phyloP scores from a whole-genome alignment of 2,113 vertebrate genomes.

The Chaetops frenatus region DNA sequence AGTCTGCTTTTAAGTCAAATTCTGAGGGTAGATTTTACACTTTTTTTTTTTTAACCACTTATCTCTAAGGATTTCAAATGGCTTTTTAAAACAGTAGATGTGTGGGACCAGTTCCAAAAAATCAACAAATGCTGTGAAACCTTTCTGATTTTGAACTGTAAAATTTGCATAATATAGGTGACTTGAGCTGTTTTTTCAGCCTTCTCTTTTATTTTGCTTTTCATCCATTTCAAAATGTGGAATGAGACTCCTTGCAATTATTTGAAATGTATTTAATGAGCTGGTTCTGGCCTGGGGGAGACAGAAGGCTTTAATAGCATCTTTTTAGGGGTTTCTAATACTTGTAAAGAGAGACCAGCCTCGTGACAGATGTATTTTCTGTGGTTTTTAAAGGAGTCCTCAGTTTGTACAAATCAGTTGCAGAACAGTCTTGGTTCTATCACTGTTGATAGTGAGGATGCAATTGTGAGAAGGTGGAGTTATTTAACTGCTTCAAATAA shows the following conservation, averaged over 20 bases:
- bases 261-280: background rate
- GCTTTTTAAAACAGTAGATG: background rate
- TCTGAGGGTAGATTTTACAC: background rate
- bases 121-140: background rate
- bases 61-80: background rate
- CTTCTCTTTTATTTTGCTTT: background rate
- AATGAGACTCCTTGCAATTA: background rate
- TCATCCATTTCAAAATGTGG: background rate
- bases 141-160: background rate
- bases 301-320: background rate
- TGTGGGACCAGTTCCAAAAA: background rate
- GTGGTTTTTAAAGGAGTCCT: background rate
- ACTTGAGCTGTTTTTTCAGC: background rate
- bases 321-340: background rate
- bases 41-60: background rate
- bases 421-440: background rate
- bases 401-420: background rate
- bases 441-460: background rate
- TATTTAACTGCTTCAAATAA: background rate
- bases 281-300: background rate
- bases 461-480: background rate
- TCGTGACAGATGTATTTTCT: background rate
- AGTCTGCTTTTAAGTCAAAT: background rate
- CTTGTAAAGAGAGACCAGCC: background rate
- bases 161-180: background rate